Conservation (phyloP, 2,113 vertebrate species). For the Chaetops frenatus region DNA sequence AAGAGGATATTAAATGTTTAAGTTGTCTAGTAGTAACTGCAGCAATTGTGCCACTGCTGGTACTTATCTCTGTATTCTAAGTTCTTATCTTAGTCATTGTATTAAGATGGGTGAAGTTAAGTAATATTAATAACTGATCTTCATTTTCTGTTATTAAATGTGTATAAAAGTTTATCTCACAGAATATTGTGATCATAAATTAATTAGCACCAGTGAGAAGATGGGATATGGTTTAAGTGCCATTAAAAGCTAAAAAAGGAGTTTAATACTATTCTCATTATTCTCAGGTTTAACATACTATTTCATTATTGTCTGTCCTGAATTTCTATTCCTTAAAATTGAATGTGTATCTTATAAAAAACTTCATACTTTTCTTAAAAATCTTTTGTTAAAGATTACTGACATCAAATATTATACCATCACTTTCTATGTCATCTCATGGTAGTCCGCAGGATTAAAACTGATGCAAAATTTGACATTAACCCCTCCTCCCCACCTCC, state of each 20-base stretch:
- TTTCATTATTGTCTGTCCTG: neutral
- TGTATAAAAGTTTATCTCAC: neutral
- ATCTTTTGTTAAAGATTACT: neutral
- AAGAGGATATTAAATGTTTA: neutral
- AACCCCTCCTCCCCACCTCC: accelerated
- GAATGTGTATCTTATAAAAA: neutral
- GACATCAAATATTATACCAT: neutral
- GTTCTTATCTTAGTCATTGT: neutral
- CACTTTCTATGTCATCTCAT: neutral
- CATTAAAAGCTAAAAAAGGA: neutral
- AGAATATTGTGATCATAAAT: neutral
- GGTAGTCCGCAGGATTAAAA: neutral
- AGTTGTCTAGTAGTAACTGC: neutral
- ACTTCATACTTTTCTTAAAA: neutral
- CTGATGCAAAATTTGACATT: neutral
- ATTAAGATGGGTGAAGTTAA: neutral
- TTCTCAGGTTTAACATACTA: neutral
- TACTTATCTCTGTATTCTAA: neutral
- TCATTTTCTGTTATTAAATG: neutral
- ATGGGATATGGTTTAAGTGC: neutral
- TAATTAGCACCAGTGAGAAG: neutral
- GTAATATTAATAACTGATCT: neutral
- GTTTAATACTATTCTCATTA: neutral
- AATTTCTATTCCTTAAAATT: neutral
- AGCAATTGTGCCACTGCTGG: neutral